Percentiles rank a stretch among this genome's conserved stretches.
These are phyloP conservation scores for Steromphala cineraria DNA, from an alignment of 2,888 invertebrate genomes.

Conservation along the genomic window DNA sequence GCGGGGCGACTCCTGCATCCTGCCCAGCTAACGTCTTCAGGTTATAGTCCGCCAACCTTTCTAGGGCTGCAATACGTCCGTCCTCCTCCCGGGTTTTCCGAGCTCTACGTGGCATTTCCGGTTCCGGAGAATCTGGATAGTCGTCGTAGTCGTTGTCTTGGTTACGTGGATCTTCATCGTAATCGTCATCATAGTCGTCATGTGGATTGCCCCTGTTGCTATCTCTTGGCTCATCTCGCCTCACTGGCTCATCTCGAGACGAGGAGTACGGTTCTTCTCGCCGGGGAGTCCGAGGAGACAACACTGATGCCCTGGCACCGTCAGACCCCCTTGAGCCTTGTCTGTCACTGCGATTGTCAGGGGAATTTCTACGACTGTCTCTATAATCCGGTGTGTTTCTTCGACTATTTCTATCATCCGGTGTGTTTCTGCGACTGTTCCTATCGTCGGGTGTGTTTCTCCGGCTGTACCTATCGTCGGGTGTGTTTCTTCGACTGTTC, in stretches of 20 bases:
- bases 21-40: slow-evolving; percentile 27
- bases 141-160: not conserved
- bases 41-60: slow-evolving; percentile 33
- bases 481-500: not conserved
- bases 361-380: not conserved
- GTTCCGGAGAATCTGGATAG: not conserved
- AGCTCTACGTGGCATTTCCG: not conserved
- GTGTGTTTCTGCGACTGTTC: not conserved
- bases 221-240: not conserved
- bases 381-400: not conserved
- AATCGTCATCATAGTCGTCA: not conserved
- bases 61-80: slow-evolving; percentile 26
- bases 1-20: slow-evolving; percentile 21
- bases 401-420: not conserved
- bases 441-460: not conserved
- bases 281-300: not conserved
- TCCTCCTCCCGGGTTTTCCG: slow-evolving; percentile 9
- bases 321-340: not conserved
- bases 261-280: not conserved
- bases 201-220: not conserved
- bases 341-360: not conserved
- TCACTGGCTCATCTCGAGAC: not conserved
- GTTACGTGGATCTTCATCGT: not conserved
- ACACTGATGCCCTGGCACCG: not conserved
- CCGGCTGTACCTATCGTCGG: not conserved